Percentiles rank a stretch among this genome's conserved stretches.
Conservation (phyloP, 2,888 invertebrate species). For the Leptinotarsa juncta region DNA sequence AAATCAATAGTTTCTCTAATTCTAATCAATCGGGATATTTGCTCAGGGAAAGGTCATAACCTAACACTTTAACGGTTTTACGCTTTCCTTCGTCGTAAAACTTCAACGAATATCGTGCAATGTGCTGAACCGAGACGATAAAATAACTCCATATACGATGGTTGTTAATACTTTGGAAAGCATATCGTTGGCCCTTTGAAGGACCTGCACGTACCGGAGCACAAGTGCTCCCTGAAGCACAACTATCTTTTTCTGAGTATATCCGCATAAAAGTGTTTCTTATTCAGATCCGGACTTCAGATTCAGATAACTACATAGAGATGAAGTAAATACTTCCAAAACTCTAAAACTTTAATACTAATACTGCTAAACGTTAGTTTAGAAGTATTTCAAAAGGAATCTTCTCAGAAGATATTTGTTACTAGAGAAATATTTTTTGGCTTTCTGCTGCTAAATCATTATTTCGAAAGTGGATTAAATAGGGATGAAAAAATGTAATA, state of each 20-base stretch:
- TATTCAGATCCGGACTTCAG: background rate
- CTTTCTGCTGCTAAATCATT: too few relatives aligned
- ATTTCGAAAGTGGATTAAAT: too few relatives aligned
- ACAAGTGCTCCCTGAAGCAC: constrained; percentile 35
- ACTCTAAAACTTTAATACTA: too few relatives aligned
- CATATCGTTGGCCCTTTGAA: constrained; percentile 26
- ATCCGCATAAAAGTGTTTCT: constrained; percentile 36
- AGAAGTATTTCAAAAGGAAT: too few relatives aligned
- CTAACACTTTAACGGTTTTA: background rate
- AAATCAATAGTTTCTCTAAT: background rate
- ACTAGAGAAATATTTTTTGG: too few relatives aligned
- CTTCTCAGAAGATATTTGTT: too few relatives aligned
- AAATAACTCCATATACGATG: constrained; percentile 30
- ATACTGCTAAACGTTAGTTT: too few relatives aligned
- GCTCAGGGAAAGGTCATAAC: background rate
- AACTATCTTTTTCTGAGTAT: constrained; percentile 30
- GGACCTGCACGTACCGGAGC: constrained; percentile 34
- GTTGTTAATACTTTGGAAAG: constrained; percentile 29
- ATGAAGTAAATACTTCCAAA: too few relatives aligned
- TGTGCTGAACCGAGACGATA: constrained; percentile 26
- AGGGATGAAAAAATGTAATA: too few relatives aligned
- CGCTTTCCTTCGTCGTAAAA: constrained; percentile 2
- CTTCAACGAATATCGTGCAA: constrained; percentile 22
- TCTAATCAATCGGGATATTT: background rate
- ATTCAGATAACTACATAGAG: too few relatives aligned